Percentiles rank a stretch among this genome's conserved stretches.
Evolutionary conservation across 2,113 vertebrate genomes (phyloP).

Genomic region (Heliornis fulica): DNA sequence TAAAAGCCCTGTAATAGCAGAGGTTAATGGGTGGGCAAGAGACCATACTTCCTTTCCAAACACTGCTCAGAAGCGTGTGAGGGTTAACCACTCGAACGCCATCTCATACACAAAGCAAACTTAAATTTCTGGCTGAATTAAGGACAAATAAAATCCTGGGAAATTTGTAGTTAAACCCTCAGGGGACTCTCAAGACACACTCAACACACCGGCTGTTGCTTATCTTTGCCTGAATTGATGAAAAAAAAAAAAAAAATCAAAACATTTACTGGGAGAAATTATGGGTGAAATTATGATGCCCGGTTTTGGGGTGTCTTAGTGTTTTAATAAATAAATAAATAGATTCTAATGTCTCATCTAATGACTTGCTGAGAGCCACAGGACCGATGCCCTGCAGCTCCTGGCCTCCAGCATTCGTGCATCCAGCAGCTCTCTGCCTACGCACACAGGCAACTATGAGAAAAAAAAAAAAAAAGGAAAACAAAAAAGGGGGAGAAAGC

Average conservation of each 20-base stretch:
- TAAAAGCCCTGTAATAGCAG: not conserved
- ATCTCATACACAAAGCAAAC: not conserved
- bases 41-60: not conserved
- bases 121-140: not conserved
- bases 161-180: not conserved
- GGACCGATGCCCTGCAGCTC: not conserved
- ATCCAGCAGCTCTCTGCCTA: not conserved
- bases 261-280: not conserved
- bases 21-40: conserved; percentile 14
- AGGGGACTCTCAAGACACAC: not conserved
- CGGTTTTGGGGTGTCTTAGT: not conserved
- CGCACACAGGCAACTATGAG: not conserved
- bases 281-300: not conserved
- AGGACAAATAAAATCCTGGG: not conserved
- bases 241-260: not conserved
- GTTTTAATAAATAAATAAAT: too few relatives aligned
- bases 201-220: not conserved
- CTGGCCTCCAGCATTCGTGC: accelerated
- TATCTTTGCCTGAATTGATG: not conserved
- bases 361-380: not conserved
- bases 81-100: not conserved
- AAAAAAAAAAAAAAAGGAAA: not conserved
- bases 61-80: not conserved
- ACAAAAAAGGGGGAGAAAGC: conserved; percentile 18
- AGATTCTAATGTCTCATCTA: not conserved